Conservation (phyloP, 2,888 invertebrate genomes). For the Pyrochroa serraticornis region DNA sequence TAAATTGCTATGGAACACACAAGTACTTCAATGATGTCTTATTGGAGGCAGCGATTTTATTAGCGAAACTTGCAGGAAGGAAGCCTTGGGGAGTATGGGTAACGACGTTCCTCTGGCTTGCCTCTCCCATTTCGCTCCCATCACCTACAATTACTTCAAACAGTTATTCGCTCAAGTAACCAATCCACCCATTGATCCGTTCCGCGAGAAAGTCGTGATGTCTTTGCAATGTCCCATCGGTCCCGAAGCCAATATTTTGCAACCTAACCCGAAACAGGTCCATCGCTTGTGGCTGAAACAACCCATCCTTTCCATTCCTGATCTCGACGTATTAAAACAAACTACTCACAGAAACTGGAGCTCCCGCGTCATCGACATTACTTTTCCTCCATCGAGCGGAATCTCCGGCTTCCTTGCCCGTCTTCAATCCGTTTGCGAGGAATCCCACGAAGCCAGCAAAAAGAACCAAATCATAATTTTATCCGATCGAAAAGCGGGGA, state of each 20-base stretch:
- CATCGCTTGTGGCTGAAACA: conserved; percentile 92
- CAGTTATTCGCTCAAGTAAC: conserved; percentile 99
- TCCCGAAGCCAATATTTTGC: conserved; percentile 92
- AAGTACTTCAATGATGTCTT: too few species aligned
- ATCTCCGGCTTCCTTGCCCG: conserved; percentile 77
- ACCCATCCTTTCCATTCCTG: conserved; percentile 91
- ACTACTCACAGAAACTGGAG: conserved; percentile 89
- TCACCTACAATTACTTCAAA: conserved; percentile 97
- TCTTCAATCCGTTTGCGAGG: conserved; percentile 78
- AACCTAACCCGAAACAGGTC: conserved; percentile 82
- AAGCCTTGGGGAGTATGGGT: conserved; percentile 99
- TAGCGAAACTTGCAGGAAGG: conserved; percentile 72
- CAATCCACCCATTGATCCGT: conserved; percentile 99
- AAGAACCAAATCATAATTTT: conserved; percentile 83
- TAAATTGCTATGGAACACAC: too few species aligned
- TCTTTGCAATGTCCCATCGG: conserved; percentile 96
- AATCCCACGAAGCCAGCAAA: conserved; percentile 74
- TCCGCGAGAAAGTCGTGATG: conserved; percentile 98
- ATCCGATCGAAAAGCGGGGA: conserved; percentile 76
- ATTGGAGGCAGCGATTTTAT: too few species aligned
- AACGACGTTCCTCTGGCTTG: conserved; percentile 98
- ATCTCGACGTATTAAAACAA: conserved; percentile 85
- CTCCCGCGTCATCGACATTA: conserved; percentile 80
- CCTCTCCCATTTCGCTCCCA: conserved; percentile 91
- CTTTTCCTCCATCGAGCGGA: conserved; percentile 80